Evolutionary conservation across 1,140 invertebrate species (phyloP).

Genomic region (Myzus persicae): DNA sequence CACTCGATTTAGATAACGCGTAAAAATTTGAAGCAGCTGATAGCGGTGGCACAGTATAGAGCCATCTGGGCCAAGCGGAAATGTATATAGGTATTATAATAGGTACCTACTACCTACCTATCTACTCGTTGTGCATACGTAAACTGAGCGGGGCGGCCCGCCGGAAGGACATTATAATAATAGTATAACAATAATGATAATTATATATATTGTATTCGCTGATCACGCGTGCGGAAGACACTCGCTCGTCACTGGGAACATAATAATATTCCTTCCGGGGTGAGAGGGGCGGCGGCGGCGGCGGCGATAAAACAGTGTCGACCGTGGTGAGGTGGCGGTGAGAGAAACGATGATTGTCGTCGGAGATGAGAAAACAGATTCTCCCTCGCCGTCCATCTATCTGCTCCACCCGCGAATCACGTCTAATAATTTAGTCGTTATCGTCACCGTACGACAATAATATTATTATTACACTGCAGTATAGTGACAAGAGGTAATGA

Average conservation of each 20-base stretch:
- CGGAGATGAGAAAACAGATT: background rate
- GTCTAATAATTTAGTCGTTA: background rate
- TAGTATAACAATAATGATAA: background rate
- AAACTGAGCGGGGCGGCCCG: background rate
- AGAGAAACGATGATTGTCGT: background rate
- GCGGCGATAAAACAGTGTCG: background rate
- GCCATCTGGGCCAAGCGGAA: slow-evolving; percentile 7
- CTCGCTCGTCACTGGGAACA: background rate
- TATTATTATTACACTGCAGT: too few relatives aligned
- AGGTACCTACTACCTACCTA: slow-evolving; percentile 26
- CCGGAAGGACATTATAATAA: background rate
- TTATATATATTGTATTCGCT: background rate
- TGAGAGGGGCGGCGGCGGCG: too few relatives aligned
- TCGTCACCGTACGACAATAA: too few relatives aligned
- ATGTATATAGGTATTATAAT: too few relatives aligned
- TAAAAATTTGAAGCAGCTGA: background rate
- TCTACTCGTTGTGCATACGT: background rate
- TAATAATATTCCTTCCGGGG: background rate
- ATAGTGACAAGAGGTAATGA: background rate
- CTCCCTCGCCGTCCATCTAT: too few relatives aligned
- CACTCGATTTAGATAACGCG: background rate
- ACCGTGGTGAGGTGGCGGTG: background rate
- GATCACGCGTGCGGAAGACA: background rate
- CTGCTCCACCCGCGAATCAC: too few relatives aligned
- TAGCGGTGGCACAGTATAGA: background rate